Conservation (phyloP, 2,797 vertebrate species). For the Tenualosa ilisha region DNA sequence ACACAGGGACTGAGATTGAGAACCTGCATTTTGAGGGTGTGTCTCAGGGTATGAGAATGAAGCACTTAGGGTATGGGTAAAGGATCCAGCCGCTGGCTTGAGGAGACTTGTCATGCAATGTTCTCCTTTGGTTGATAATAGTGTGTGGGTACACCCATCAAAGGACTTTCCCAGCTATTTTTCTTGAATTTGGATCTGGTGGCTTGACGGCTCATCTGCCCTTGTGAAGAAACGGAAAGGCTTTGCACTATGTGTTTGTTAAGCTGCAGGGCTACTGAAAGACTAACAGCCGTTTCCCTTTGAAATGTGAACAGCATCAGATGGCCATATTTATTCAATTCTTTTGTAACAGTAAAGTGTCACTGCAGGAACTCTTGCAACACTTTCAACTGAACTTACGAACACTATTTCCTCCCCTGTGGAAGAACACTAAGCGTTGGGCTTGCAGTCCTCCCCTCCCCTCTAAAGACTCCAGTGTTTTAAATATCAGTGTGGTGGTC, state of each 20-base stretch:
- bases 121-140: not conserved
- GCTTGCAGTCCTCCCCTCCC: not conserved
- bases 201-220: not conserved
- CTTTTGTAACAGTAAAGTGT: not conserved
- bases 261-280: constrained; percentile 2
- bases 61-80: not conserved
- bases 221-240: not conserved
- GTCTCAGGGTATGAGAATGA: not conserved
- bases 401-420: not conserved
- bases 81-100: not conserved
- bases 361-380: not conserved
- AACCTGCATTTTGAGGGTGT: not conserved
- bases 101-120: not conserved
- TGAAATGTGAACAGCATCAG: constrained; percentile 9
- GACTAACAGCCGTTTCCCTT: not conserved
- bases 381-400: not conserved
- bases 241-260: not conserved
- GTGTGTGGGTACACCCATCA: not conserved
- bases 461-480: constrained; percentile 12
- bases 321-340: constrained; percentile 19
- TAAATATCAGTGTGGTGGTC: constrained; percentile 24
- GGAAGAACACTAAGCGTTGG: not conserved
- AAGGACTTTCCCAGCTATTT: not conserved
- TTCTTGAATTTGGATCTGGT: not conserved
- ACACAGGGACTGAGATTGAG: not conserved